Conservation (phyloP, 2,797 vertebrate species). For the Sylvia borin region DNA sequence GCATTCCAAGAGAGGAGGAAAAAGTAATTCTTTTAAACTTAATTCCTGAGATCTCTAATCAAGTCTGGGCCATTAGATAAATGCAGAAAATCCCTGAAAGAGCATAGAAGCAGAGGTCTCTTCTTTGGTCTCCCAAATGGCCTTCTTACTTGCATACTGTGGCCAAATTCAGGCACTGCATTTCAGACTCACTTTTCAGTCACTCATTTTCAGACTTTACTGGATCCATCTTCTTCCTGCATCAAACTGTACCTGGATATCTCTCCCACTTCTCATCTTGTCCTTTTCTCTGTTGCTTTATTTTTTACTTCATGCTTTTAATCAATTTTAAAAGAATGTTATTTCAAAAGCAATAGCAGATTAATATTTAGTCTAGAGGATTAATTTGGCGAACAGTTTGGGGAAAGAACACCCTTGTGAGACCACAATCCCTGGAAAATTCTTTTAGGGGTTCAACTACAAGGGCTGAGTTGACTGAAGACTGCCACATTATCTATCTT, state of each 20-base stretch:
- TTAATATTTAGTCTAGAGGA: not conserved
- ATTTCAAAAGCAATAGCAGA: not conserved
- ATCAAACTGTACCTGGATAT: not conserved
- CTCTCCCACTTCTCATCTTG: not conserved
- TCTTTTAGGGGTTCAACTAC: not conserved
- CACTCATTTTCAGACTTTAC: not conserved
- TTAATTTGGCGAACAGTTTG: not conserved
- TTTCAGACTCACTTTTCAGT: not conserved
- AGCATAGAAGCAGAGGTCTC: not conserved
- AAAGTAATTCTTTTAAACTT: not conserved
- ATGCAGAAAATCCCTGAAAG: not conserved
- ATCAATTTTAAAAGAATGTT: not conserved
- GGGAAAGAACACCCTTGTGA: not conserved
- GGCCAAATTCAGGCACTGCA: fast-evolving
- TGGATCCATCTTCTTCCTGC: not conserved
- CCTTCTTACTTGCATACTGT: not conserved
- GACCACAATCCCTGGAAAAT: not conserved
- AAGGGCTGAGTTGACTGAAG: not conserved
- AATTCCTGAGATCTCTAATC: not conserved
- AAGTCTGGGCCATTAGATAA: not conserved
- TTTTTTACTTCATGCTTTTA: not conserved
- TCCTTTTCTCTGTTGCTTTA: not conserved
- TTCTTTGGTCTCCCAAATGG: not conserved
- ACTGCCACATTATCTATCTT: not conserved
- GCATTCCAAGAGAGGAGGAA: not conserved